Base-by-base conservation (phyloP, 2,113 vertebrate species). In the Athene cunicularia region DNA sequence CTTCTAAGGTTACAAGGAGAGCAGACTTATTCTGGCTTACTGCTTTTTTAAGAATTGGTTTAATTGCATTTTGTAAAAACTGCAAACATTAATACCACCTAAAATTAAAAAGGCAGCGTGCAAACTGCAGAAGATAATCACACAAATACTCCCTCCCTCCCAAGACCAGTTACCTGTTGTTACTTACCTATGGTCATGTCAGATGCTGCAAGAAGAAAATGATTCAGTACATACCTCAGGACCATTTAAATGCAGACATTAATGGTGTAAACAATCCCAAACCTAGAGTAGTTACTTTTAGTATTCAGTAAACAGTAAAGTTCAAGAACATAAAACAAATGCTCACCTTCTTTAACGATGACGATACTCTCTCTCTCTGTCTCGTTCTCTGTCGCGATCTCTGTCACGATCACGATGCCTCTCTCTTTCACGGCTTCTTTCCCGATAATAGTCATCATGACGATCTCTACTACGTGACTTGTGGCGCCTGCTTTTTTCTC, bases 381-480 rank as follows among this genome's bases (percentile, higher is more conserved):
- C 99, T 9, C 99, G 97, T 21, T 99, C 99, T 13, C 99, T 98
- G 85, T 99, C 99, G 0, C 99, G 98, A 95, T 99, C 99, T 1
- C 99, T 96, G 56, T 99, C 99, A 3, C 99, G 98, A 92, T 99
- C 99, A 1, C 99, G 99, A 52, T 99, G 99, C 73, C 99, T 98
- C 97, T 99, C 99, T 11, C 99, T 97, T 79, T 99, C 99, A 10
- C 99, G 99, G 96, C 99, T 99, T 87, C 99, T 99, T 96, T 99
- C 99, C 87, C 99, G 98, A 88, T 99, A 99, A 91, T 99, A 99
- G 98, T 99, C 99, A 91, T 99, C 99, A 2, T 99, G 99, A 8
- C 99, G 98, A 95, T 99, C 99, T 41, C 99, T 99, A 93, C 99
- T 99, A 76, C 99, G 99, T 9, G 99, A 99, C 97, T 99, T 99